Evolutionary conservation across 2,888 invertebrate genomes (phyloP).

Genomic region (Trichacis sp.): DNA sequence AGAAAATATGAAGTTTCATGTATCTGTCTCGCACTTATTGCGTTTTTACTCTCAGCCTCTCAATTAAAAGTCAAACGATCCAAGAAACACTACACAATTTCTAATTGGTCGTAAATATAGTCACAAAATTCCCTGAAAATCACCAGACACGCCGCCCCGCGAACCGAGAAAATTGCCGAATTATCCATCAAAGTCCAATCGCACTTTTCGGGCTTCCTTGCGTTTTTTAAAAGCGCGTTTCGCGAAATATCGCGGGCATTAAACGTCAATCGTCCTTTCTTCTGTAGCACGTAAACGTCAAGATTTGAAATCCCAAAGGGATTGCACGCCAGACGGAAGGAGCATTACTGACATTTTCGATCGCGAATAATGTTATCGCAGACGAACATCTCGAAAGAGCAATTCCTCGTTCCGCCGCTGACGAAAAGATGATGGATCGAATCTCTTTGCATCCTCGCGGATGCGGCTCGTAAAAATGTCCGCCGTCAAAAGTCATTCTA

Average conservation of each 20-base stretch:
- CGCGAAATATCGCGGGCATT: slow-evolving; percentile 37
- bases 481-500: no score
- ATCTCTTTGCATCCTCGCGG: slow-evolving; percentile 18
- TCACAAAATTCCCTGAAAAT: no score
- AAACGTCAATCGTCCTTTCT: slow-evolving; percentile 35
- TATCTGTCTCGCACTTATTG: no score
- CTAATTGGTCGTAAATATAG: no score
- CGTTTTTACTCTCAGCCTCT: no score
- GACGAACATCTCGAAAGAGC: slow-evolving; percentile 30
- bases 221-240: slow-evolving; percentile 16
- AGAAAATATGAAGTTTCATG: no score
- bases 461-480: slow-evolving; percentile 8
- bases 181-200: slow-evolving; percentile 27
- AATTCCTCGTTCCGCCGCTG: slow-evolving; percentile 28
- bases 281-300: slow-evolving; percentile 37
- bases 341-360: slow-evolving; percentile 40
- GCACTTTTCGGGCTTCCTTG: slow-evolving; percentile 23
- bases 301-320: slow-evolving; percentile 30
- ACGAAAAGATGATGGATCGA: slow-evolving; percentile 33
- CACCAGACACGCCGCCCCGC: no score
- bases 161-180: slow-evolving; percentile 18
- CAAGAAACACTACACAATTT: no score
- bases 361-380: slow-evolving; percentile 37
- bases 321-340: slow-evolving; percentile 27
- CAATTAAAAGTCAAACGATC: no score